phyloP scores from a whole-genome alignment of 2,113 vertebrate genomes.

The Meriones unguiculatus region DNA sequence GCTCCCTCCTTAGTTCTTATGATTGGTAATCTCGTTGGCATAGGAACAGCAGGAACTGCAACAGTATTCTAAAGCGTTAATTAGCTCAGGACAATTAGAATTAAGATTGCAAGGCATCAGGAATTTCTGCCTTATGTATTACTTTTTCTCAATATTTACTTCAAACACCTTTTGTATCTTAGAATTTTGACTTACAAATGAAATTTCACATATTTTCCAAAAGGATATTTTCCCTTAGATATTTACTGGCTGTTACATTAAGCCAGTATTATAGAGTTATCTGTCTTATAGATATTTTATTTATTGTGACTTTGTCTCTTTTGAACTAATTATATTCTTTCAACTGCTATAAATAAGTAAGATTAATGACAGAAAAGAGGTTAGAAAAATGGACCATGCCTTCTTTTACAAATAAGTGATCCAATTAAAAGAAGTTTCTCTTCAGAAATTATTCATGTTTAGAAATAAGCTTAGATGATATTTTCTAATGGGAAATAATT shows the following conservation, averaged over 20 bases:
- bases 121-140: slow-evolving; percentile 24
- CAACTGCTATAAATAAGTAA: background rate
- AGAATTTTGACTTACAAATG: background rate
- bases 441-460: slow-evolving; percentile 27
- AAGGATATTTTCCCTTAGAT: background rate
- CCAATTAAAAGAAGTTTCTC: slow-evolving; percentile 30
- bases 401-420: background rate
- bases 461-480: slow-evolving; percentile 2
- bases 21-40: background rate
- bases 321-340: background rate
- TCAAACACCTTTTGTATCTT: background rate
- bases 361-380: background rate
- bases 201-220: slow-evolving; percentile 35
- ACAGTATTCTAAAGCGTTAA: background rate
- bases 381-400: background rate
- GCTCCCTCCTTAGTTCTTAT: background rate
- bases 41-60: background rate
- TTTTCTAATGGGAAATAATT: slow-evolving; percentile 13
- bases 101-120: background rate
- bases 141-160: background rate
- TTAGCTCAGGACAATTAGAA: background rate
- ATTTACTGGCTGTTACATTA: slow-evolving; percentile 41
- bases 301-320: slow-evolving; percentile 1
- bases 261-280: background rate
- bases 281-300: background rate